Conservation (phyloP, 2,888 invertebrate genomes). For the Entomobrya multifasciata region DNA sequence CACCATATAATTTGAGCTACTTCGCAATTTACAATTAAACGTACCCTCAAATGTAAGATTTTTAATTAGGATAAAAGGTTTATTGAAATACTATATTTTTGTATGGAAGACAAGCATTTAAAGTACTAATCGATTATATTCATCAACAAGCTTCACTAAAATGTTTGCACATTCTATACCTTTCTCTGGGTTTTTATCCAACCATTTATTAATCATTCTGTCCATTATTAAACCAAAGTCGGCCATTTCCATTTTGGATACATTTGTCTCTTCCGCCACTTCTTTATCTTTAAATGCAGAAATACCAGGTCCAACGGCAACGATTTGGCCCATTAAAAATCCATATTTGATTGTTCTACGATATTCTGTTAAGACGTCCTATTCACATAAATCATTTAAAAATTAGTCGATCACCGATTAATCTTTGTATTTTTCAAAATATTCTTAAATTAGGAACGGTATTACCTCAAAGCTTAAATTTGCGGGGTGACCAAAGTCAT, state of each 20-base stretch:
- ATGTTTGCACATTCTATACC: neutral
- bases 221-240: neutral
- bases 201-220: conserved; percentile 55
- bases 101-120: no score
- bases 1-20: no score
- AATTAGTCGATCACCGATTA: no score
- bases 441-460: neutral
- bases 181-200: conserved; percentile 53
- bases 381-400: neutral
- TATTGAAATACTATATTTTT: no score
- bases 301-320: conserved; percentile 18
- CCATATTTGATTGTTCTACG: conserved; percentile 53
- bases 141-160: neutral
- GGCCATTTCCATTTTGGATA: neutral
- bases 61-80: no score
- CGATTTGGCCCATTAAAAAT: conserved; percentile 31
- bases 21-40: no score
- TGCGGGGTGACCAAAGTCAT: neutral
- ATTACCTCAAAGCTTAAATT: no score
- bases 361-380: conserved; percentile 61
- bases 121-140: neutral
- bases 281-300: conserved; percentile 60
- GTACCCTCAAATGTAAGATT: no score
- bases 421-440: neutral
- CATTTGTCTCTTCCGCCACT: no score